Percentiles rank a stretch among this genome's conserved stretches.
Conservation (phyloP, 1,140 invertebrate genomes). For the Cyrtorhinus lividipennis region DNA sequence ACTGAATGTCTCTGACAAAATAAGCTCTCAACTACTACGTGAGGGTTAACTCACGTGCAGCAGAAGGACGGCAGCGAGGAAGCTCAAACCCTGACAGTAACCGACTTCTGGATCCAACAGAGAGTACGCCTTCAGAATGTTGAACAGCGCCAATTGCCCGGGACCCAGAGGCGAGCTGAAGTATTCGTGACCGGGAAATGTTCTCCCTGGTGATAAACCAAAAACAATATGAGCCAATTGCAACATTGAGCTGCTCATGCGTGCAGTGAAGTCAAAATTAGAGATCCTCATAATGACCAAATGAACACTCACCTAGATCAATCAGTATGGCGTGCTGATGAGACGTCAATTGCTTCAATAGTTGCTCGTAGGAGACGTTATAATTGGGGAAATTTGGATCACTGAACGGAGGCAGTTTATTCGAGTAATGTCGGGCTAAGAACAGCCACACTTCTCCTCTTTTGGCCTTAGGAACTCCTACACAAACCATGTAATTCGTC, state of each 20-base stretch:
- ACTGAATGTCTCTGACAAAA: too few relatives aligned
- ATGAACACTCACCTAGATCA: conserved; percentile 50
- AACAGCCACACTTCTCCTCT: conserved; percentile 87
- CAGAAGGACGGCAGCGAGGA: conserved; percentile 82
- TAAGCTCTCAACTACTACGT: too few relatives aligned
- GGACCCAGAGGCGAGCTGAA: conserved; percentile 74
- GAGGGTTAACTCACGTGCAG: conserved; percentile 60
- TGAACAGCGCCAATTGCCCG: conserved; percentile 85
- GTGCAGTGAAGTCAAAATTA: too few relatives aligned
- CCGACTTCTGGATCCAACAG: conserved; percentile 85
- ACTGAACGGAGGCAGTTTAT: conserved; percentile 53
- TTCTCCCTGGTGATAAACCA: conserved; percentile 47
- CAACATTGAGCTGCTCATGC: too few relatives aligned
- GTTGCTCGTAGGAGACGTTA: conserved; percentile 59
- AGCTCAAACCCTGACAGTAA: conserved; percentile 91
- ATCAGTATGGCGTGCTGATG: conserved; percentile 91
- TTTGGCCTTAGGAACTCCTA: conserved; percentile 71
- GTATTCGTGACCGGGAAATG: conserved; percentile 87
- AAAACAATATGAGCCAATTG: conserved; percentile 19
- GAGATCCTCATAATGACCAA: too few relatives aligned
- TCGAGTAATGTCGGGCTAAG: conserved; percentile 63
- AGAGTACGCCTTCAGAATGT: conserved; percentile 90
- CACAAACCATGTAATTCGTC: too few relatives aligned
- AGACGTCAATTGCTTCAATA: conserved; percentile 76
- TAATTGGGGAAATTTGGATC: conserved; percentile 52